phyloP scores from a whole-genome alignment of 92 coral and sea anemone genomes.

The Virgularia gustaviana region DNA sequence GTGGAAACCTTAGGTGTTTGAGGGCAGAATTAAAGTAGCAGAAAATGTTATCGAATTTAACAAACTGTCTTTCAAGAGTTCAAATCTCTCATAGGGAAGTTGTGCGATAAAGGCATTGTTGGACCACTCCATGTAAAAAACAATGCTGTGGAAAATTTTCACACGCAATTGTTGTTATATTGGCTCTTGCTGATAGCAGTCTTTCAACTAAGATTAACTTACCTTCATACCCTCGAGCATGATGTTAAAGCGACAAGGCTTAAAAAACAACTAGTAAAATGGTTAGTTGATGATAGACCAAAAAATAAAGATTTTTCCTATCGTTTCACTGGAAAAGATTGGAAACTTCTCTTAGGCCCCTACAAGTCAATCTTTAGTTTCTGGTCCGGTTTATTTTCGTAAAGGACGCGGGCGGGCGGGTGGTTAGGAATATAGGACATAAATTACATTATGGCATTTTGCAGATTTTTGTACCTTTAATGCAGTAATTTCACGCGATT shows the following conservation, averaged over 20 bases:
- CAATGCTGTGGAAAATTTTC: constrained; percentile 31
- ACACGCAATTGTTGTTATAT: neutral
- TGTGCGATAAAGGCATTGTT: constrained; percentile 28
- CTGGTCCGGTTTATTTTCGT: constrained; percentile 5
- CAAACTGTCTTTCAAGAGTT: neutral
- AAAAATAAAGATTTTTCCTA: no score
- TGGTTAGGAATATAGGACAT: constrained; percentile 14
- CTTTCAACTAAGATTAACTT: constrained; percentile 4
- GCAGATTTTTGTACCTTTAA: neutral
- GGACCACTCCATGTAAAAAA: constrained; percentile 21
- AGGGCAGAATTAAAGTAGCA: no score
- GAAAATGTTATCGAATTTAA: neutral
- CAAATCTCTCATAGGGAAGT: constrained; percentile 5
- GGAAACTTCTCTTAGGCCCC: neutral
- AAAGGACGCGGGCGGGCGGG: constrained; percentile 1
- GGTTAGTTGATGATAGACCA: constrained; percentile 3
- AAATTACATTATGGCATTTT: neutral
- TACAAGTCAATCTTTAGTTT: constrained; percentile 3
- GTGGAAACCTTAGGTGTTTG: no score
- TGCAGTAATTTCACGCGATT: no score
- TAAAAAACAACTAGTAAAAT: constrained; percentile 1
- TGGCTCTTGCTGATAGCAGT: constrained; percentile 15
- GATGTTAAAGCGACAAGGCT: constrained; percentile 4
- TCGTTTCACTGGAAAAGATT: constrained; percentile 3
- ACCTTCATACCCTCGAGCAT: constrained; percentile 1